Percentiles rank a stretch among this genome's conserved stretches.
Conservation (phyloP, 2,888 invertebrate genomes). For the Hemaris fuciformis region DNA sequence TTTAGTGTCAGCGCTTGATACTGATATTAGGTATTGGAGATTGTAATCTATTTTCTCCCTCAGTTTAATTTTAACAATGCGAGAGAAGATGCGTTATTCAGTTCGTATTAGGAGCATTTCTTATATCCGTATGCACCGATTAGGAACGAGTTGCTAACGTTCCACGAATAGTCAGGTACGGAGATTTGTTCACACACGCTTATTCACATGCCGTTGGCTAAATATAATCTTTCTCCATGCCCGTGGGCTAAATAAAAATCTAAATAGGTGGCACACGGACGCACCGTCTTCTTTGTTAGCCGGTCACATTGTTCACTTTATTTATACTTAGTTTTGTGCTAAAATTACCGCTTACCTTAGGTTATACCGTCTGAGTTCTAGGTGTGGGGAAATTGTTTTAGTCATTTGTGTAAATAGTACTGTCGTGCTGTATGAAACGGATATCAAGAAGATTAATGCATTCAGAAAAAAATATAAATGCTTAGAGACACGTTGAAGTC, state of each 20-base stretch:
- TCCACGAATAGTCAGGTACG: conserved; percentile 13
- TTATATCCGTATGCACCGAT: not conserved
- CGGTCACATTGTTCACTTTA: not conserved
- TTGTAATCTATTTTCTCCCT: no score
- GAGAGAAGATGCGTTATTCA: not conserved
- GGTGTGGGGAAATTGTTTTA: not conserved
- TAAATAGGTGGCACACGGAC: conserved; percentile 14
- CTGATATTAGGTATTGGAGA: no score
- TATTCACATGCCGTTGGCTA: conserved; percentile 13
- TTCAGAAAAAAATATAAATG: no score
- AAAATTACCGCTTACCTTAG: not conserved
- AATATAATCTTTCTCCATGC: conserved; percentile 12
- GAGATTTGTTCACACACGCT: conserved; percentile 7
- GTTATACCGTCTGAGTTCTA: not conserved
- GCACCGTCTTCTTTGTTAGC: conserved; percentile 9
- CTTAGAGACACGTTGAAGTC: no score
- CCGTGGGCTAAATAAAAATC: conserved; percentile 15
- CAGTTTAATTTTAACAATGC: no score
- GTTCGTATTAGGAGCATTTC: conserved; percentile 1
- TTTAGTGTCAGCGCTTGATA: no score
- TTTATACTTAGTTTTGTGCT: not conserved
- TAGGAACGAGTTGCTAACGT: not conserved
- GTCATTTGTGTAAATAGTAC: not conserved
- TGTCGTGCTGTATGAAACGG: no score
- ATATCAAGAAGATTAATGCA: no score